Evolutionary conservation across 2,113 vertebrate genomes (phyloP).

Genomic region (Menidia beryllina): DNA sequence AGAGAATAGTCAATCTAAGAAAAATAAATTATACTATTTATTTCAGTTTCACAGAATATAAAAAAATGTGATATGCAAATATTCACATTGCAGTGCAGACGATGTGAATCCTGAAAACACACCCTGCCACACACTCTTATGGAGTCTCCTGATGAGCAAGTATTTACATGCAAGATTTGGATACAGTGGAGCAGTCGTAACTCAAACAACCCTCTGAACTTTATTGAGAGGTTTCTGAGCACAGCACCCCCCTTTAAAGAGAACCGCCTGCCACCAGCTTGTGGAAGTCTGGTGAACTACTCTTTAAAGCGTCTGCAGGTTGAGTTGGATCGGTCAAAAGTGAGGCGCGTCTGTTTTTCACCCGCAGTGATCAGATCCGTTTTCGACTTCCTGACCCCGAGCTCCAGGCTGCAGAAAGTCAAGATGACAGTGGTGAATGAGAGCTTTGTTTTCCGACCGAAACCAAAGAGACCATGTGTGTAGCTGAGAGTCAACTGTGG

Average conservation of each 20-base stretch:
- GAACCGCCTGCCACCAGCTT: no score
- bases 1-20: neutral
- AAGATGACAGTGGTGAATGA: slow-evolving; percentile 40
- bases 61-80: no score
- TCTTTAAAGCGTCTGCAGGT: neutral
- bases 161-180: neutral
- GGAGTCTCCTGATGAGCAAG: neutral
- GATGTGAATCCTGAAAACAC: no score
- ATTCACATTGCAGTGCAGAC: no score
- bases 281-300: neutral
- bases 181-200: neutral
- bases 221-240: neutral
- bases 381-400: slow-evolving; percentile 27
- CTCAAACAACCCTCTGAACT: neutral
- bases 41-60: no score
- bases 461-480: slow-evolving; percentile 30
- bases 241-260: neutral
- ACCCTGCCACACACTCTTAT: no score
- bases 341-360: slow-evolving; percentile 17
- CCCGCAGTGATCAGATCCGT: slow-evolving; percentile 32
- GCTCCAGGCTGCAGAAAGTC: slow-evolving; percentile 23
- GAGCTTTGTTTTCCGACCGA: slow-evolving; percentile 48
- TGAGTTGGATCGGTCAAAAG: neutral
- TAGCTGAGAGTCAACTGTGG: slow-evolving; percentile 14
- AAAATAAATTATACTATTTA: no score